Evolutionary conservation across 2,113 vertebrate species (phyloP).

Genomic region (Nansenia antarctica): DNA sequence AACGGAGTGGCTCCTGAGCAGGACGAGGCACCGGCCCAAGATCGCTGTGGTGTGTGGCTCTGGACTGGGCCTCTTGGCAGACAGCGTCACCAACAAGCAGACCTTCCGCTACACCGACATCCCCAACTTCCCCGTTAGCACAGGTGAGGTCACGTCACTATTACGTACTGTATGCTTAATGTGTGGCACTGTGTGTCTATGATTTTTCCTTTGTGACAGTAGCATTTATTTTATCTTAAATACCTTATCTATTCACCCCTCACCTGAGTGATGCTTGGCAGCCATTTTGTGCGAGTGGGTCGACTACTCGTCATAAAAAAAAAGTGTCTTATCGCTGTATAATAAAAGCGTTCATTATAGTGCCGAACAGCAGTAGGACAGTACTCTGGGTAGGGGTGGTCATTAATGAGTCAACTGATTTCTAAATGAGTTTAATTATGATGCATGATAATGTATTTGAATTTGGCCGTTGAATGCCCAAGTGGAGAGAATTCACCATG

Average conservation of each 20-base stretch:
- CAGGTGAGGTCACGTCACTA: constrained; percentile 52
- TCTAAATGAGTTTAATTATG: neutral
- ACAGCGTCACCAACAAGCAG: constrained; percentile 53
- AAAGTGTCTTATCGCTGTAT: no score
- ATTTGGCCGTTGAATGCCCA: no score
- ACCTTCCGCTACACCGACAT: constrained; percentile 70
- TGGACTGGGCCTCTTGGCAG: constrained; percentile 31
- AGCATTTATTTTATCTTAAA: neutral
- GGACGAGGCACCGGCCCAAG: constrained; percentile 26
- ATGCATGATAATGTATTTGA: no score
- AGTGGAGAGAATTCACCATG: no score
- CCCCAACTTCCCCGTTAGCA: constrained; percentile 75
- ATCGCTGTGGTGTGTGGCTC: constrained; percentile 42
- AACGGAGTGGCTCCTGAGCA: constrained; percentile 31
- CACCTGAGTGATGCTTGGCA: neutral
- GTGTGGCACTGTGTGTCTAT: neutral
- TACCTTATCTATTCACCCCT: neutral
- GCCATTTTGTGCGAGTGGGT: neutral
- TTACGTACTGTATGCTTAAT: neutral
- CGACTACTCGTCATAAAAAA: no score
- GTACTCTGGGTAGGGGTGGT: no score
- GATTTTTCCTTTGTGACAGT: neutral
- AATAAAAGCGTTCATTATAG: no score
- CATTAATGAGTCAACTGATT: neutral
- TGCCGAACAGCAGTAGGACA: no score